Conservation (phyloP, 2,797 vertebrate genomes). For the Urocyon cinereoargenteus region DNA sequence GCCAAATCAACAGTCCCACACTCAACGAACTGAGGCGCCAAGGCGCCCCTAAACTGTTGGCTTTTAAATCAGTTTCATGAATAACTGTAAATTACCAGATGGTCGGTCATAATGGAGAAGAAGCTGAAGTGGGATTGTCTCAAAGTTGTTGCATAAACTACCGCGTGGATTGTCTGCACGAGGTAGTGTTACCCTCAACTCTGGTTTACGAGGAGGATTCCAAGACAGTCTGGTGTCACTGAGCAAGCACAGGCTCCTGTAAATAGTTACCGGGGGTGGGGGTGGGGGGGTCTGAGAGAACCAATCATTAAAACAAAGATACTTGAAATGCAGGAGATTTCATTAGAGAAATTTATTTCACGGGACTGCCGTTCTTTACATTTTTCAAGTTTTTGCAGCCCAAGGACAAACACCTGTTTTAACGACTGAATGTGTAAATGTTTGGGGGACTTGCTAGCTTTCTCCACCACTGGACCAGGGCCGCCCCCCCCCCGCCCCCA, state of each 20-base stretch:
- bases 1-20: neutral
- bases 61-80: neutral
- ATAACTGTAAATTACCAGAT: neutral
- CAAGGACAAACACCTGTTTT: neutral
- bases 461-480: neutral
- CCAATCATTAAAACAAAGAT: neutral
- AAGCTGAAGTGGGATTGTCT: neutral
- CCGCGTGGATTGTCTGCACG: neutral
- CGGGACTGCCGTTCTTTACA: neutral
- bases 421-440: accelerated
- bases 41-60: neutral
- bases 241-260: neutral
- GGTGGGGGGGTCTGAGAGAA: neutral
- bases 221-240: neutral
- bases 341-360: neutral
- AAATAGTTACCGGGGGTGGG: neutral
- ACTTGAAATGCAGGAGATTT: neutral
- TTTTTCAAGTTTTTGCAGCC: neutral
- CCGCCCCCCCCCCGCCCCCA: no score
- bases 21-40: neutral
- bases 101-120: neutral
- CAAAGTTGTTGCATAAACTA: neutral
- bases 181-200: neutral
- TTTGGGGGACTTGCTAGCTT: neutral
- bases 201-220: neutral